Evolutionary conservation across 2,113 vertebrate genomes (phyloP).

Genomic region (Ceyx margarethae): DNA sequence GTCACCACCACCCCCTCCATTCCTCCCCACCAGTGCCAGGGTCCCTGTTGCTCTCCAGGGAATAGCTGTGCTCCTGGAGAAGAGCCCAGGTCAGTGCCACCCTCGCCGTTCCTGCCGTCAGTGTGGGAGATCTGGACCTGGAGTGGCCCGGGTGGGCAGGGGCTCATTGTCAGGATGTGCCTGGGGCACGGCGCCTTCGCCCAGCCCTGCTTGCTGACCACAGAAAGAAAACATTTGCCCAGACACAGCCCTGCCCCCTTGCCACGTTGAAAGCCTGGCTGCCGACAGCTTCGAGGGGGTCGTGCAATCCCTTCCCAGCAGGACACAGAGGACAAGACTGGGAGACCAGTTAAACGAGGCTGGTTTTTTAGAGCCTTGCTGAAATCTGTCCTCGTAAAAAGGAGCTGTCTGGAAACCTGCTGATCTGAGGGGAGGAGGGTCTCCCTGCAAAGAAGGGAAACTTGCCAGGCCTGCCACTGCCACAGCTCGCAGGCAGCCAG

Average conservation of each 20-base stretch:
- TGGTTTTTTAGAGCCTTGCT: neutral
- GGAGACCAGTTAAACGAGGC: neutral
- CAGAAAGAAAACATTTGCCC: constrained; percentile 51
- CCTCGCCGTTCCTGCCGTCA: neutral
- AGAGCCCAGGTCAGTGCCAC: neutral
- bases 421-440: neutral
- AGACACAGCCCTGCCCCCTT: constrained; percentile 11
- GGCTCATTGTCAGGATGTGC: constrained; percentile 41
- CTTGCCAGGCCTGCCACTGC: neutral
- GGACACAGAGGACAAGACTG: neutral
- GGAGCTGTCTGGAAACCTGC: constrained; percentile 33
- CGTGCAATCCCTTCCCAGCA: neutral
- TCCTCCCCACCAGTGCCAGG: neutral
- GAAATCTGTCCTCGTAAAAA: neutral
- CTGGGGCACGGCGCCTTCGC: neutral
- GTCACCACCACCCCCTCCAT: too few relatives aligned
- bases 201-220: constrained; percentile 27
- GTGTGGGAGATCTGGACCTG: neutral
- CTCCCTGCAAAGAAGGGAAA: neutral
- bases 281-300: neutral
- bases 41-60: neutral
- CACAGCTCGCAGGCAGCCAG: neutral
- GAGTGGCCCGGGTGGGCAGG: constrained; percentile 10
- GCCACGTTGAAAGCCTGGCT: constrained; percentile 45
- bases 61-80: neutral